Conservation (phyloP, 1,140 invertebrate genomes). For the Rhagoletis pomonella region DNA sequence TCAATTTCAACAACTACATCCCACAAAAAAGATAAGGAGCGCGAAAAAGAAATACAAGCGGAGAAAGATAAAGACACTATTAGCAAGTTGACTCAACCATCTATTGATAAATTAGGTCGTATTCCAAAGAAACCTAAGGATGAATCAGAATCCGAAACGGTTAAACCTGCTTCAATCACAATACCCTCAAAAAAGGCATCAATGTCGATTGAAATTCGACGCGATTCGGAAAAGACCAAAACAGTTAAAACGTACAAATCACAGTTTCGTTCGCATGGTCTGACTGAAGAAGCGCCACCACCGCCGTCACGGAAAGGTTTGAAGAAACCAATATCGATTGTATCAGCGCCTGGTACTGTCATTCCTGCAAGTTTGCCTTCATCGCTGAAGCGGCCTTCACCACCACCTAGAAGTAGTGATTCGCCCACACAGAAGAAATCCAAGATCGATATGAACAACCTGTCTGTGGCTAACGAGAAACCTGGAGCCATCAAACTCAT, state of each 20-base stretch:
- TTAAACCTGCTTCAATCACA: slow-evolving; percentile 68
- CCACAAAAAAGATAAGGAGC: slow-evolving; percentile 59
- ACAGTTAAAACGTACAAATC: slow-evolving; percentile 92
- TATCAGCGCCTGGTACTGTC: slow-evolving; percentile 69
- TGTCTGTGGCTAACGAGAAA: slow-evolving; percentile 77
- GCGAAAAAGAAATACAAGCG: slow-evolving; percentile 70
- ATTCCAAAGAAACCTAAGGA: slow-evolving; percentile 81
- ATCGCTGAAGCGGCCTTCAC: slow-evolving; percentile 79
- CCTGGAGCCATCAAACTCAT: slow-evolving; percentile 89
- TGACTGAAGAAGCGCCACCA: slow-evolving; percentile 87
- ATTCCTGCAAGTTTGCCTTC: slow-evolving; percentile 55
- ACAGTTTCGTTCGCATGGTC: slow-evolving; percentile 89
- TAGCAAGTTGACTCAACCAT: slow-evolving; percentile 80
- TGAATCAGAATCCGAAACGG: slow-evolving; percentile 71
- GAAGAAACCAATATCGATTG: slow-evolving; percentile 77
- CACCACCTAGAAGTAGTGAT: slow-evolving; percentile 78
- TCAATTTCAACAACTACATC: slow-evolving; percentile 61
- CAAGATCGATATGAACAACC: slow-evolving; percentile 76
- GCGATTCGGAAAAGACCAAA: slow-evolving; percentile 83
- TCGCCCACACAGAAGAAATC: slow-evolving; percentile 84
- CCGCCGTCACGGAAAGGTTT: slow-evolving; percentile 80
- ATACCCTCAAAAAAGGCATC: slow-evolving; percentile 82
- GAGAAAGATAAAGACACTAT: slow-evolving; percentile 82
- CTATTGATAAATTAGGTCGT: slow-evolving; percentile 82
- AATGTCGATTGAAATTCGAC: slow-evolving; percentile 86